These are phyloP conservation scores for Felis catus DNA, from an alignment of 2,113 vertebrate species.

Conservation along the genomic window DNA sequence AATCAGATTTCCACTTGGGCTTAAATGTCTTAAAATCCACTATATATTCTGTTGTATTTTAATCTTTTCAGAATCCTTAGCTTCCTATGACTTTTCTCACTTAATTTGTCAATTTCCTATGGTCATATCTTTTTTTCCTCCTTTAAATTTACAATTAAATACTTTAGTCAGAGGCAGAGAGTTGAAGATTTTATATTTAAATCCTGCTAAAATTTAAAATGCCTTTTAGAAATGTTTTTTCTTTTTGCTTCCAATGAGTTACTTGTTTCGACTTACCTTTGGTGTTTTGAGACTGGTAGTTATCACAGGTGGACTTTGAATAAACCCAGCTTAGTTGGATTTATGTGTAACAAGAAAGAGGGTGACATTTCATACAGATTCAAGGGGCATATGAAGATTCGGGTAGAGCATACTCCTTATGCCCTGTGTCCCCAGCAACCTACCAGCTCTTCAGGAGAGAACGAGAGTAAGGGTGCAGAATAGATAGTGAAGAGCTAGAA, in stretches of 20 bases:
- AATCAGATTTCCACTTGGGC: neutral
- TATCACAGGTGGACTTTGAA: neutral
- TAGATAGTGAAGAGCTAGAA: neutral
- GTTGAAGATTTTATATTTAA: conserved; percentile 19
- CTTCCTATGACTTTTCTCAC: neutral
- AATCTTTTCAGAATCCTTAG: conserved; percentile 38
- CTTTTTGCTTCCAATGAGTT: neutral
- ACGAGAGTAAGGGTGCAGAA: neutral
- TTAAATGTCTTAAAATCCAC: conserved; percentile 25
- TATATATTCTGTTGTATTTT: conserved; percentile 10
- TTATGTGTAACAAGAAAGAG: neutral
- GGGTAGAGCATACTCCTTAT: neutral
- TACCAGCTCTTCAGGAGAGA: neutral
- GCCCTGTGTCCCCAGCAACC: neutral
- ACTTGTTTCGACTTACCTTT: neutral
- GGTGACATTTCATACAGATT: neutral
- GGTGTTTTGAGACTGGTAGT: neutral
- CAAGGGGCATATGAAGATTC: neutral
- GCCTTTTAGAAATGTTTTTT: neutral
- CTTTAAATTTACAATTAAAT: conserved; percentile 26
- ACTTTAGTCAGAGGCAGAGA: neutral
- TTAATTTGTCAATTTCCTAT: neutral
- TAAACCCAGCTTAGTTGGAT: neutral
- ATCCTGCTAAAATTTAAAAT: neutral
- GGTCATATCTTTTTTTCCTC: too few relatives aligned